phyloP scores from a whole-genome alignment of 2,888 invertebrate genomes.

The Altica lythri region DNA sequence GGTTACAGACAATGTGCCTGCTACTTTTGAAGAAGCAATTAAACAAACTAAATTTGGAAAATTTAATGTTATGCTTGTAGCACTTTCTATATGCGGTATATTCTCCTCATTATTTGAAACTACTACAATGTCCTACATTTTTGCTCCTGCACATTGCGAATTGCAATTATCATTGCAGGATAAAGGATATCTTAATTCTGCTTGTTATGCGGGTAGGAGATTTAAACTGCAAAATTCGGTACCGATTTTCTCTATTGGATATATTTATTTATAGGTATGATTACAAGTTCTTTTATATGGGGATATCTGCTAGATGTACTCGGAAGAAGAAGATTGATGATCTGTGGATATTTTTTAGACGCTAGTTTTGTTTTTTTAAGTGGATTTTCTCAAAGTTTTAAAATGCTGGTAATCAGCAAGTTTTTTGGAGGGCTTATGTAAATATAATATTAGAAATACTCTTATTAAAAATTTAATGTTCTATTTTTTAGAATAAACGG shows the following conservation, averaged over 20 bases:
- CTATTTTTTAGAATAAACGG: conserved; percentile 41
- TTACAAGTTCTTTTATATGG: conserved; percentile 74
- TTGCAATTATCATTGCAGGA: conserved; percentile 68
- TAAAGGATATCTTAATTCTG: conserved; percentile 72
- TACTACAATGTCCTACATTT: conserved; percentile 71
- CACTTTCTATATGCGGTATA: not conserved
- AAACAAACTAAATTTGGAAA: not conserved
- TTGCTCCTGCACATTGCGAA: conserved; percentile 76
- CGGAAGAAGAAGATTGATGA: conserved; percentile 69
- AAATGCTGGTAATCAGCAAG: conserved; percentile 69
- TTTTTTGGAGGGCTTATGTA: conserved; percentile 56
- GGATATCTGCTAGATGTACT: conserved; percentile 76
- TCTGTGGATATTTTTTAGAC: conserved; percentile 68
- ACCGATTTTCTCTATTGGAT: too few species aligned
- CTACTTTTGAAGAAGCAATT: not conserved
- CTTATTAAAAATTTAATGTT: not conserved
- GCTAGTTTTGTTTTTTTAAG: conserved; percentile 67
- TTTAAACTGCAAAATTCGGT: too few species aligned
- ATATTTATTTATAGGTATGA: conserved; percentile 59
- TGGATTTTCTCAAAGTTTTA: conserved; percentile 68
- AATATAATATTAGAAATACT: conserved; percentile 21
- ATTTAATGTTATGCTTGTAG: not conserved
- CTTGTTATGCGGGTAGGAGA: conserved; percentile 69
- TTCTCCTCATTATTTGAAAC: conserved; percentile 58
- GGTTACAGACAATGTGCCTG: not conserved